Conservation (phyloP, 2,888 invertebrate species). For the Encarsia formosa region DNA sequence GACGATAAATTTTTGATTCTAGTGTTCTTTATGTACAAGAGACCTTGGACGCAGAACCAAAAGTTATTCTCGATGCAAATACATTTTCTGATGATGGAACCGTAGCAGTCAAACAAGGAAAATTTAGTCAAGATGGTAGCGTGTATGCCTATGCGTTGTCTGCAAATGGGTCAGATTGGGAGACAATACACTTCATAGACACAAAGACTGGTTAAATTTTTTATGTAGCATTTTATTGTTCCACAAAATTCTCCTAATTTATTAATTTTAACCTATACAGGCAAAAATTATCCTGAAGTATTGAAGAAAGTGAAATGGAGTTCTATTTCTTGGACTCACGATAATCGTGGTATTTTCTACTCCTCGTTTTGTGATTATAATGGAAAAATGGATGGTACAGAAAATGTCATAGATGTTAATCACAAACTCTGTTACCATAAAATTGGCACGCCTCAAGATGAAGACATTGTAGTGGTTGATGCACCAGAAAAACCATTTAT, state of each 20-base stretch:
- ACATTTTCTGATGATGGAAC: constrained; percentile 86
- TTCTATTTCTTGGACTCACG: constrained; percentile 89
- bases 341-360: constrained; percentile 93
- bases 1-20: too few species aligned
- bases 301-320: constrained; percentile 90
- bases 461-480: constrained; percentile 84
- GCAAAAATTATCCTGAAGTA: constrained; percentile 83
- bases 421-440: constrained; percentile 93
- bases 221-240: background rate
- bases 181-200: constrained; percentile 78
- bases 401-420: constrained; percentile 79
- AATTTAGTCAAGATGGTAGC: constrained; percentile 86
- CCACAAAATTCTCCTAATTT: background rate
- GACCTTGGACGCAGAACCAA: constrained; percentile 68
- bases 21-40: constrained; percentile 91
- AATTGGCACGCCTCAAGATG: constrained; percentile 77
- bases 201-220: constrained; percentile 61
- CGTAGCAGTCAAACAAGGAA: constrained; percentile 68
- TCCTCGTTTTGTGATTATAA: constrained; percentile 76
- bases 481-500: constrained; percentile 89
- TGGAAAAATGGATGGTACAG: constrained; percentile 69
- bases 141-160: constrained; percentile 90
- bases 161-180: constrained; percentile 94
- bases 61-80: constrained; percentile 94
- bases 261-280: constrained; percentile 43